Base-by-base conservation (phyloP, 2,888 invertebrate species). In the Aricia artaxerxes region DNA sequence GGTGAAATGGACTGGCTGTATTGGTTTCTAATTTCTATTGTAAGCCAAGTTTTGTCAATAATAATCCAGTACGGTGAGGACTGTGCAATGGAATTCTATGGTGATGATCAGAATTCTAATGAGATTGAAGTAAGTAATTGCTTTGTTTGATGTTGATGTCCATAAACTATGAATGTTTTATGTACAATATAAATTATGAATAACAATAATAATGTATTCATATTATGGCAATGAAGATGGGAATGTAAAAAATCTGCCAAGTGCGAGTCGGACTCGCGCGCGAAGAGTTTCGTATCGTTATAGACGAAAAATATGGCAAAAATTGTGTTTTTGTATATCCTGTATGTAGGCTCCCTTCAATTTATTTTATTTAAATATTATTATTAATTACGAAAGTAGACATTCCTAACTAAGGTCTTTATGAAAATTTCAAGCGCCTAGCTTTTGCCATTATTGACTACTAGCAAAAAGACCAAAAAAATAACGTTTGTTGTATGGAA, bases 11-110 rank as follows among this genome's bases (percentile, higher is more conserved):
- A 16, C 53, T 16, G 53, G 53, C 53, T 57, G 16, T 69, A 38
- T 69, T 69, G 38, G 69, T 38, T 69, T 69, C 13, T 69, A 69
- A 38, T 38, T 69, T 69, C 13, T 69, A 69, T 69, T 69, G 16
- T 69, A 35, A 69, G 69, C 35, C 5, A 69, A 69, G 69, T 69
- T 69, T 69, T 69, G 69, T 69, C 69, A 69, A 69, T 69, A 69
- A 69, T 69, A 69, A 35, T 4, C 16, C 69, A 69, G 35, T 35
- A 35, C 69, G 13, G 31, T 64, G 9, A 4, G 35, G 69, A 69
- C 69, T 69, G 7, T 35, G 13, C 35, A 69, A 69, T 69, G 35
- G 69, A 13, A 69, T 69, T 38, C 35, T 69, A 35, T 38, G 16
- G 35, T 35, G 69, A 6, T 69, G 69, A 69, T 69, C 69, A 69